Evolutionary conservation across 1,140 invertebrate genomes (phyloP).

Genomic region (Apis laboriosa): DNA sequence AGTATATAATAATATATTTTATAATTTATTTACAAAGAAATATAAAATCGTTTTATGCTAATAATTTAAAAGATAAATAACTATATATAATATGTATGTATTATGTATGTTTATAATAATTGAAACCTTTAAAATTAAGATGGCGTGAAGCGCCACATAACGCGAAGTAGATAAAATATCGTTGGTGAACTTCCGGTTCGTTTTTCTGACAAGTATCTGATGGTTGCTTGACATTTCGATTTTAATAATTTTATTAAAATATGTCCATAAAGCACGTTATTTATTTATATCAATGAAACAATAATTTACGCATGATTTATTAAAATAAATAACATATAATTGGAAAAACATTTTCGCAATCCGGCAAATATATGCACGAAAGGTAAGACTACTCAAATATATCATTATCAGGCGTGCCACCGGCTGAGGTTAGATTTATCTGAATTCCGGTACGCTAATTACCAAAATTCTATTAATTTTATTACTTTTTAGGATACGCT

Average conservation of each 20-base stretch:
- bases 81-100: neutral
- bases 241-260: conserved; percentile 36
- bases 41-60: no score
- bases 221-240: conserved; percentile 54
- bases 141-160: conserved; percentile 15
- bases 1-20: neutral
- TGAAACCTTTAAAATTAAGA: neutral
- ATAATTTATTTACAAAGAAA: neutral
- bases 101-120: neutral
- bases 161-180: neutral
- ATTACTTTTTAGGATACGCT: conserved; percentile 33
- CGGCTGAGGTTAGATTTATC: conserved; percentile 61
- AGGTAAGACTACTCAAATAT: conserved; percentile 49
- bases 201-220: conserved; percentile 60
- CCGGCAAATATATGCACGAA: conserved; percentile 57
- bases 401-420: conserved; percentile 52
- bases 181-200: conserved; percentile 30
- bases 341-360: neutral
- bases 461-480: conserved; percentile 15
- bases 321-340: neutral
- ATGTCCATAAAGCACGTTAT: conserved; percentile 11
- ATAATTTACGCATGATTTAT: conserved; percentile 25
- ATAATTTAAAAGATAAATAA: neutral
- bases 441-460: conserved; percentile 17
- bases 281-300: neutral